A percentile compares a stretch with the other conserved stretches of the same genome.
These are phyloP conservation scores for Plagodis pulveraria DNA, from an alignment of 2,888 invertebrate species.

Conservation along the genomic window DNA sequence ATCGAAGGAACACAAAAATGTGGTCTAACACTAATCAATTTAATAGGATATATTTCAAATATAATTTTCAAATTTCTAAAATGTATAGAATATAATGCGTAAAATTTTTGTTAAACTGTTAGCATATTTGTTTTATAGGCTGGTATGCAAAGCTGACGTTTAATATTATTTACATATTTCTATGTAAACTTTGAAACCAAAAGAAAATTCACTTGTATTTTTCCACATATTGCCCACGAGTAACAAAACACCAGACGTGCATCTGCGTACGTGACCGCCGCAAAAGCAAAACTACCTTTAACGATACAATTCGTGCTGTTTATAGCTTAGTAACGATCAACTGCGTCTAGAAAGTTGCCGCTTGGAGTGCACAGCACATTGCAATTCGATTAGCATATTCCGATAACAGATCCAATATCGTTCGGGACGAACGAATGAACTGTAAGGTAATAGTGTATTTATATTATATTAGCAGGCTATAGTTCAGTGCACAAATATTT, in stretches of 20 bases:
- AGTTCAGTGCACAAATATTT: too few relatives aligned
- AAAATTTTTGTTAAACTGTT: too few relatives aligned
- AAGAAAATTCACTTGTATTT: too few relatives aligned
- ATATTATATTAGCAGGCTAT: background rate
- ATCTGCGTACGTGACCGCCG: slow-evolving; percentile 22
- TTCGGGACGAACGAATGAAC: slow-evolving; percentile 43
- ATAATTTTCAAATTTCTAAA: background rate
- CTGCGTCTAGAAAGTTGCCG: slow-evolving; percentile 56
- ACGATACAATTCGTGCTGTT: slow-evolving; percentile 36
- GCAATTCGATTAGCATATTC: slow-evolving; percentile 69
- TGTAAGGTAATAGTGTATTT: slow-evolving; percentile 24
- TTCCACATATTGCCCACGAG: too few relatives aligned
- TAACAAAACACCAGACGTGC: too few relatives aligned
- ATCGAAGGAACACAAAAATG: too few relatives aligned
- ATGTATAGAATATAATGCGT: slow-evolving; percentile 8
- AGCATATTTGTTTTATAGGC: too few relatives aligned
- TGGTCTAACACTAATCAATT: too few relatives aligned
- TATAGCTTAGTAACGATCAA: slow-evolving; percentile 52
- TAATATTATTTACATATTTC: too few relatives aligned
- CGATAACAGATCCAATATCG: slow-evolving; percentile 60
- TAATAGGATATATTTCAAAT: too few relatives aligned
- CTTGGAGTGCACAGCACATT: slow-evolving; percentile 49
- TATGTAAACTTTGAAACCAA: too few relatives aligned
- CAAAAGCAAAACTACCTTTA: slow-evolving; percentile 10
- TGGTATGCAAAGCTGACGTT: too few relatives aligned